phyloP scores from a whole-genome alignment of 1,140 invertebrate species.

The Hirudo medicinalis region DNA sequence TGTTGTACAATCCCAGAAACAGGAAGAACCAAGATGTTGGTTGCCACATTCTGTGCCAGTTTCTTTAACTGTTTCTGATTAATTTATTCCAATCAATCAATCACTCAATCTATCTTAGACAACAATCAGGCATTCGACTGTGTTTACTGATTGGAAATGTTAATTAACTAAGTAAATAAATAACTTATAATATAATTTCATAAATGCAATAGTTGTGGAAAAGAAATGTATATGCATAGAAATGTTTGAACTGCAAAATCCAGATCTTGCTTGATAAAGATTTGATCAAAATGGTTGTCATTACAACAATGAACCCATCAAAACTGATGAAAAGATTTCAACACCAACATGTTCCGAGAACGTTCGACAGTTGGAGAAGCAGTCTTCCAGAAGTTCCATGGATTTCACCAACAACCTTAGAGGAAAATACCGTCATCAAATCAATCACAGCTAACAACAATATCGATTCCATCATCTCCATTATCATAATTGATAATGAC shows the following conservation, averaged over 20 bases:
- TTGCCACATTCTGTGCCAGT: constrained; percentile 58
- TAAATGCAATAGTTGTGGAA: no score
- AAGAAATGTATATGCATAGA: no score
- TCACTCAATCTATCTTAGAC: not conserved
- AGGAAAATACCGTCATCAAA: constrained; percentile 4
- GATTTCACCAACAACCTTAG: constrained; percentile 55
- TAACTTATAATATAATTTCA: no score
- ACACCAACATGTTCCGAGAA: constrained; percentile 1
- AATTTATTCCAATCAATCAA: constrained; percentile 22
- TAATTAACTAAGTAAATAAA: no score
- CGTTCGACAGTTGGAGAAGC: constrained; percentile 41
- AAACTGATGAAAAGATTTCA: no score
- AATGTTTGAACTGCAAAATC: no score
- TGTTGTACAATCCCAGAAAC: constrained; percentile 61
- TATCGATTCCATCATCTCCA: constrained; percentile 3
- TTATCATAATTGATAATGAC: not conserved
- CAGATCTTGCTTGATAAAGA: no score
- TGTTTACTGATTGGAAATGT: no score
- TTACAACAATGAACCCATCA: no score
- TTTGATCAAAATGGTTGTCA: no score
- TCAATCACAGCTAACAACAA: not conserved
- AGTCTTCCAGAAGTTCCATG: constrained; percentile 61
- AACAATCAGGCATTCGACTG: no score
- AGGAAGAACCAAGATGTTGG: constrained; percentile 64
- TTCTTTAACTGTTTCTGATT: constrained; percentile 38